Evolutionary conservation across 2,797 vertebrate species (phyloP).

Genomic region (Meriones psammophilus): DNA sequence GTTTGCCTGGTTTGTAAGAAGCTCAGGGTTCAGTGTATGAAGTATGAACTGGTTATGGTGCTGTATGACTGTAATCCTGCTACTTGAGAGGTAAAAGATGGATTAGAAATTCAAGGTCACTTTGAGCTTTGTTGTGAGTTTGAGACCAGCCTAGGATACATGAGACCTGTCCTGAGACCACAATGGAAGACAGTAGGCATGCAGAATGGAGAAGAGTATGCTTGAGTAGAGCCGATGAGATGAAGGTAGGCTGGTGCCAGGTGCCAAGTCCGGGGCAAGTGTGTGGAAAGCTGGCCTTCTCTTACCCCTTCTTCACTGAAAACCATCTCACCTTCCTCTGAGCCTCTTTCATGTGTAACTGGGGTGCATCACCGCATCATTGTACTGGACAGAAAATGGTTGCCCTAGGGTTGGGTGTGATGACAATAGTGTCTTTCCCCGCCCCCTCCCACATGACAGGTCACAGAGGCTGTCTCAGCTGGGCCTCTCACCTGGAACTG

Average conservation of each 20-base stretch:
- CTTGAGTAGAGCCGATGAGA: neutral
- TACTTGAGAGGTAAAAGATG: neutral
- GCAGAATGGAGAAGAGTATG: neutral
- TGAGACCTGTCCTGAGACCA: neutral
- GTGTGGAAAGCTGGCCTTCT: neutral
- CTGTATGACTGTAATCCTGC: too few relatives aligned
- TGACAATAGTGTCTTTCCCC: neutral
- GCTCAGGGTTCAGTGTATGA: neutral
- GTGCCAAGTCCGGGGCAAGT: neutral
- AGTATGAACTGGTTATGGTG: neutral
- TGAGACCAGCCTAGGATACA: neutral
- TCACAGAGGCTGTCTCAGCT: slow-evolving; percentile 29
- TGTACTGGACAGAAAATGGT: neutral
- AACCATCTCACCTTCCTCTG: neutral
- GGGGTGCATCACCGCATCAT: neutral
- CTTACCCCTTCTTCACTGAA: neutral
- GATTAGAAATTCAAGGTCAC: neutral
- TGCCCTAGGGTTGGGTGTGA: neutral
- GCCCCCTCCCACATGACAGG: neutral
- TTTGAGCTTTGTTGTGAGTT: neutral
- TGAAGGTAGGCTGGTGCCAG: neutral
- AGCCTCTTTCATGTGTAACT: slow-evolving; percentile 38
- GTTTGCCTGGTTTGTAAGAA: neutral
- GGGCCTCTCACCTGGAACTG: slow-evolving; percentile 20
- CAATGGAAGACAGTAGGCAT: neutral